Evolutionary conservation across 2,888 invertebrate genomes (phyloP).

Genomic region (Dyspetes luteomarginatus): DNA sequence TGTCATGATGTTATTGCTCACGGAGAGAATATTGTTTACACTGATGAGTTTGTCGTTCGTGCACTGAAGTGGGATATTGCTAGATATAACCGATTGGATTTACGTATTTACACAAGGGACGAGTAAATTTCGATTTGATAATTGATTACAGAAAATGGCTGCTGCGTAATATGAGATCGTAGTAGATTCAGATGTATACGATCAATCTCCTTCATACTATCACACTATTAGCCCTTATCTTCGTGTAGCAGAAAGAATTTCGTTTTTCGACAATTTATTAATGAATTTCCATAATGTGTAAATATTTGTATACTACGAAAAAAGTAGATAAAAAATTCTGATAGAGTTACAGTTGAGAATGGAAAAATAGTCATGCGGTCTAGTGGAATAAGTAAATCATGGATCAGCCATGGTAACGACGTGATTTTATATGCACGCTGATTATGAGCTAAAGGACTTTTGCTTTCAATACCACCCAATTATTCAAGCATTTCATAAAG

Average conservation of each 20-base stretch:
- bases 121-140: not conserved
- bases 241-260: too few relatives aligned
- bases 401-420: not conserved
- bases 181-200: too few relatives aligned
- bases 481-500: not conserved
- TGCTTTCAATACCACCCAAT: not conserved
- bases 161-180: too few relatives aligned
- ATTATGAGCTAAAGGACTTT: not conserved
- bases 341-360: not conserved
- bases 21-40: slow-evolving; percentile 14
- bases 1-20: not conserved
- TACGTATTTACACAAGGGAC: not conserved
- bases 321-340: not conserved
- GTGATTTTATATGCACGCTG: not conserved
- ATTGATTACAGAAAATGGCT: not conserved
- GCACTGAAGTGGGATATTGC: not conserved
- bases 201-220: too few relatives aligned
- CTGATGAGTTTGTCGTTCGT: not conserved
- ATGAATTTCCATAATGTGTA: not conserved
- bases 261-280: not conserved
- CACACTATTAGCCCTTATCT: too few relatives aligned
- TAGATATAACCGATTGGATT: not conserved
- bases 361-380: not conserved
- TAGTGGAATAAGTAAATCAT: not conserved
- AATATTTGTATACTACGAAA: not conserved